phyloP scores from a whole-genome alignment of 1,140 invertebrate species.

The Cotesia vestalis region DNA sequence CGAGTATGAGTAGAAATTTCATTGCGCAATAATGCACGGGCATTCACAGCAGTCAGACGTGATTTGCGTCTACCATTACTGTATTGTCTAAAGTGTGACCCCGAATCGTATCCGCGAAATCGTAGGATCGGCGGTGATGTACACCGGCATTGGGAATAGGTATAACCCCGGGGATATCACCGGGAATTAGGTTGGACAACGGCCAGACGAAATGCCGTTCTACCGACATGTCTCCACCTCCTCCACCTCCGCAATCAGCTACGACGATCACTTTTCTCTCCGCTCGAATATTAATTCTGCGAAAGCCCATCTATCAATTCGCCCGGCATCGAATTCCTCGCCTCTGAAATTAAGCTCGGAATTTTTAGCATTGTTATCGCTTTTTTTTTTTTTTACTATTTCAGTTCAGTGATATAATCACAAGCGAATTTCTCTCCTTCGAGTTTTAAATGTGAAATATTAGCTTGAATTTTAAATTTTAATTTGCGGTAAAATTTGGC shows the following conservation, averaged over 20 bases:
- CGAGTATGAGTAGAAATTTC: conserved; percentile 21
- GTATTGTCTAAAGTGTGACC: conserved; percentile 21
- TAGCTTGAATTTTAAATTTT: too few relatives aligned
- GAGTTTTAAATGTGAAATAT: too few relatives aligned
- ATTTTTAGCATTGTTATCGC: too few relatives aligned
- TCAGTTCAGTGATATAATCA: too few relatives aligned
- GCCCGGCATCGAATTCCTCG: too few relatives aligned
- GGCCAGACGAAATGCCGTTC: conserved; percentile 16
- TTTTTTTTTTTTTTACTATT: too few relatives aligned
- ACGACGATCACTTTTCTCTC: conserved; percentile 14
- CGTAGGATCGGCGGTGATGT: conserved; percentile 13
- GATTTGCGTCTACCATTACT: conserved; percentile 23
- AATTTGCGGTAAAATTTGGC: too few relatives aligned
- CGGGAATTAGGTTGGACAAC: conserved; percentile 19
- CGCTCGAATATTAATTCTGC: not conserved
- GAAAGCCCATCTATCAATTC: not conserved
- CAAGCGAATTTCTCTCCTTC: too few relatives aligned
- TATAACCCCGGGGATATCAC: not conserved
- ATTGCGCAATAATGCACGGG: conserved; percentile 2
- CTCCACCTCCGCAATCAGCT: not conserved
- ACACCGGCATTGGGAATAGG: conserved; percentile 5
- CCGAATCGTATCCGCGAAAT: not conserved
- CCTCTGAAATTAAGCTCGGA: too few relatives aligned
- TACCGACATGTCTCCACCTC: not conserved
- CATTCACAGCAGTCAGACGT: conserved; percentile 15